phyloP scores from a whole-genome alignment of 2,113 vertebrate species.

The Axis porcinus region DNA sequence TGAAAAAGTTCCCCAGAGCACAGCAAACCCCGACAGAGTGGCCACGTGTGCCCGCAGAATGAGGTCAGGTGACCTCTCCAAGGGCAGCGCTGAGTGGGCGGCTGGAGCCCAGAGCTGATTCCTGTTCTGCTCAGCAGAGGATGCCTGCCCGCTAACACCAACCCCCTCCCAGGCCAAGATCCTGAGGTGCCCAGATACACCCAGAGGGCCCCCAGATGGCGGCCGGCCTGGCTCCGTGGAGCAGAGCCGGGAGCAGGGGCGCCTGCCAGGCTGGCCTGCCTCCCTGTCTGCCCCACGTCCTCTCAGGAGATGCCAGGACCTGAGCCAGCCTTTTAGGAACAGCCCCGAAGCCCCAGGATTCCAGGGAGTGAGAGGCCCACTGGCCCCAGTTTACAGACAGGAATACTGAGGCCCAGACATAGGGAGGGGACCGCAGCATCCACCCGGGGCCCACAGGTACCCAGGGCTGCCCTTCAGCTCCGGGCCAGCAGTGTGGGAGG shows the following conservation, averaged over 20 bases:
- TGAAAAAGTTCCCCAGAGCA: not conserved
- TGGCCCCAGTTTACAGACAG: not conserved
- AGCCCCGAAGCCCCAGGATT: not conserved
- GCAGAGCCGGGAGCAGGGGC: not conserved
- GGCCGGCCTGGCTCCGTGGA: not conserved
- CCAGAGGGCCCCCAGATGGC: not conserved
- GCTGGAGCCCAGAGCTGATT: not conserved
- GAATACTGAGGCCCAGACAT: not conserved
- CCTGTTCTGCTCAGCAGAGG: not conserved
- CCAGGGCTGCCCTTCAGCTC: not conserved
- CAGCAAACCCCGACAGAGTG: too few relatives aligned
- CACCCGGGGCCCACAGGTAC: not conserved
- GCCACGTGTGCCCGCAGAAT: not conserved
- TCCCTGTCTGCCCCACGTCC: not conserved
- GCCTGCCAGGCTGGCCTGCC: not conserved
- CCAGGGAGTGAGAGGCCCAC: not conserved
- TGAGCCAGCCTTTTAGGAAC: not conserved
- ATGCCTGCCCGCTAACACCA: fast-evolving
- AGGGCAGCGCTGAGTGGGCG: too few relatives aligned
- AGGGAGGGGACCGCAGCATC: not conserved
- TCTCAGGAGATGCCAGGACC: not conserved
- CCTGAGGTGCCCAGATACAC: not conserved
- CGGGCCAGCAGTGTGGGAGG: not conserved
- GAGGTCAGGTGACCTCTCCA: not conserved
- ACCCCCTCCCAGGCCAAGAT: not conserved